Percentiles rank a stretch among this genome's conserved stretches.
Conservation (phyloP, 2,113 vertebrate species). For the Daubentonia madagascariensis region DNA sequence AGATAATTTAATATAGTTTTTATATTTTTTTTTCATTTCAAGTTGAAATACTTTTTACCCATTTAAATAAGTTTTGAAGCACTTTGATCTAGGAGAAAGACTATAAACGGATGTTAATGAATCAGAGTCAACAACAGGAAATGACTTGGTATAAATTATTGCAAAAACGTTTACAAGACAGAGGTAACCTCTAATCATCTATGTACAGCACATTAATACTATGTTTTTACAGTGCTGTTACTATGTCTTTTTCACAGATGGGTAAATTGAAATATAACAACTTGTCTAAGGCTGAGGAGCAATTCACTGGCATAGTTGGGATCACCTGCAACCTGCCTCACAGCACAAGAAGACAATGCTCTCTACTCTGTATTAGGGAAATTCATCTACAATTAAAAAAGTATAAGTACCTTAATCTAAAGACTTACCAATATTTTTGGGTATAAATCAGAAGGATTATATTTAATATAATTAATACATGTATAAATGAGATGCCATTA, state of each 20-base stretch:
- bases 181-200: not conserved
- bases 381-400: not conserved
- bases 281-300: not conserved
- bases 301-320: not conserved
- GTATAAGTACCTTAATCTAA: not conserved
- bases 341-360: not conserved
- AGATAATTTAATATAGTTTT: not conserved
- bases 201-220: not conserved
- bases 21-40: slow-evolving; percentile 6
- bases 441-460: not conserved
- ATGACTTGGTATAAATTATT: slow-evolving; percentile 1
- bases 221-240: not conserved
- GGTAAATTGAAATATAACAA: not conserved
- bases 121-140: slow-evolving; percentile 34
- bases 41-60: not conserved
- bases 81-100: slow-evolving; percentile 22
- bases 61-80: slow-evolving; percentile 15
- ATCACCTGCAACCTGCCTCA: not conserved
- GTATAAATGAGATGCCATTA: not conserved
- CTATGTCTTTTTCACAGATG: not conserved
- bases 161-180: slow-evolving; percentile 18
- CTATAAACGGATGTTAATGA: slow-evolving; percentile 12
- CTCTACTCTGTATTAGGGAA: not conserved
- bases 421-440: not conserved
- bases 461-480: not conserved